A percentile compares a stretch with the other conserved stretches of the same genome.
Conservation (phyloP, 1,140 invertebrate genomes). For the Trachymyrmex cornetzi region DNA sequence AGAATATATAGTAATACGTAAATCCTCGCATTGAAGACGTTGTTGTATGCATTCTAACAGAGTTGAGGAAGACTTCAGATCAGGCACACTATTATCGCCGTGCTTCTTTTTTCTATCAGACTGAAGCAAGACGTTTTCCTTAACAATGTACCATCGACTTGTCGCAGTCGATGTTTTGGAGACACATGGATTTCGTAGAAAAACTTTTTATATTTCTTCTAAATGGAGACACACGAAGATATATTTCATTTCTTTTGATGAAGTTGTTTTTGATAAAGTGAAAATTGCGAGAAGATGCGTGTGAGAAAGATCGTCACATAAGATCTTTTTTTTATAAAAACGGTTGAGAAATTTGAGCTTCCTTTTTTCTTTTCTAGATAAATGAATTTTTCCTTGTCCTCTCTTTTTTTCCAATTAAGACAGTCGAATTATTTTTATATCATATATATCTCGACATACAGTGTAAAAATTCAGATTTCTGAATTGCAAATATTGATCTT, state of each 20-base stretch:
- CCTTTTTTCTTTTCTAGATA: neutral
- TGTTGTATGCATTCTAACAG: constrained; percentile 52
- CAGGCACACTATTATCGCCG: constrained; percentile 75
- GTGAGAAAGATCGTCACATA: neutral
- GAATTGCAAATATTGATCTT: neutral
- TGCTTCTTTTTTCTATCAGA: neutral
- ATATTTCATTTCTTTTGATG: constrained; percentile 14
- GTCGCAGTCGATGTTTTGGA: constrained; percentile 61
- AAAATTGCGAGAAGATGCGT: constrained; percentile 11
- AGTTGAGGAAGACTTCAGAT: constrained; percentile 79
- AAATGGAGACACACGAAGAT: constrained; percentile 25
- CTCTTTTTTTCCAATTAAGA: neutral
- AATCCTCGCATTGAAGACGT: constrained; percentile 50
- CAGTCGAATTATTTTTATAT: neutral
- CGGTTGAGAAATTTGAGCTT: neutral
- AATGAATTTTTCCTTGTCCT: constrained; percentile 4
- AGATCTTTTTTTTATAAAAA: constrained; percentile 8
- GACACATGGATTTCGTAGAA: constrained; percentile 76
- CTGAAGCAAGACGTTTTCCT: constrained; percentile 36
- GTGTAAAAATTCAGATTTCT: constrained; percentile 7
- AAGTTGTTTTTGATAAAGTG: constrained; percentile 19
- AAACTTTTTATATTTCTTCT: constrained; percentile 31
- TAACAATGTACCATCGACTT: constrained; percentile 53
- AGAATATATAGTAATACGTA: constrained; percentile 68
- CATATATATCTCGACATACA: constrained; percentile 1